phyloP scores from a whole-genome alignment of 2,113 vertebrate genomes.

The Corythornis vintsioides region DNA sequence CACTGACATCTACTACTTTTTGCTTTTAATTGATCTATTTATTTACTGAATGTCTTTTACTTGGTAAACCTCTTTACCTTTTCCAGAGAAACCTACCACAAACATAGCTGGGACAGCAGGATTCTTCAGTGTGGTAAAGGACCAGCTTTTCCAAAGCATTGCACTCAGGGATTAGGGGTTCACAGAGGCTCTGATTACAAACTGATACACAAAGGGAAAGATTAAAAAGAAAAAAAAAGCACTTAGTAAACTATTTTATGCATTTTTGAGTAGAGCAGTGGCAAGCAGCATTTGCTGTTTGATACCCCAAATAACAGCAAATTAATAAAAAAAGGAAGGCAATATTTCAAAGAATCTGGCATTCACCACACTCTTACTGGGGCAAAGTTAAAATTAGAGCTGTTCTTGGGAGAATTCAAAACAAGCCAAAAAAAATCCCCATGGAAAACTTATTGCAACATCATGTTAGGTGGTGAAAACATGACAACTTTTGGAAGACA shows the following conservation, averaged over 20 bases:
- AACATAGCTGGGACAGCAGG: conserved; percentile 88
- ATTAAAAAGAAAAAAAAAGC: not conserved
- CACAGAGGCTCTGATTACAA: conserved; percentile 93
- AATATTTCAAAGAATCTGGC: not conserved
- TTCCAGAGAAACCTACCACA: conserved; percentile 83
- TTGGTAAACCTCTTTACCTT: not conserved
- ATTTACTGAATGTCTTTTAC: not conserved
- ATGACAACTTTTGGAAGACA: not conserved
- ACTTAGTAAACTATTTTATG: not conserved
- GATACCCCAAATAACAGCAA: not conserved
- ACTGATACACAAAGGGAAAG: conserved; percentile 73
- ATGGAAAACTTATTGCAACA: not conserved
- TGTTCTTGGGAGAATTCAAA: not conserved
- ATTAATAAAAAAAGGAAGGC: not conserved
- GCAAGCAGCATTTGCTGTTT: not conserved
- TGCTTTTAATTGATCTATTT: not conserved
- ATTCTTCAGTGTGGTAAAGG: conserved; percentile 87
- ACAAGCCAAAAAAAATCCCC: not conserved
- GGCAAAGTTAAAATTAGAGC: not conserved
- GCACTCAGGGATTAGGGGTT: conserved; percentile 81
- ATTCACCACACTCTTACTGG: not conserved
- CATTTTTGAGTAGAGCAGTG: not conserved
- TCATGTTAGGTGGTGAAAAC: not conserved
- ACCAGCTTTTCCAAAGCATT: conserved; percentile 85
- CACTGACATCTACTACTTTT: not conserved